Evolutionary conservation across 1,140 invertebrate genomes (phyloP).

Genomic region (Calephelis nemesis): DNA sequence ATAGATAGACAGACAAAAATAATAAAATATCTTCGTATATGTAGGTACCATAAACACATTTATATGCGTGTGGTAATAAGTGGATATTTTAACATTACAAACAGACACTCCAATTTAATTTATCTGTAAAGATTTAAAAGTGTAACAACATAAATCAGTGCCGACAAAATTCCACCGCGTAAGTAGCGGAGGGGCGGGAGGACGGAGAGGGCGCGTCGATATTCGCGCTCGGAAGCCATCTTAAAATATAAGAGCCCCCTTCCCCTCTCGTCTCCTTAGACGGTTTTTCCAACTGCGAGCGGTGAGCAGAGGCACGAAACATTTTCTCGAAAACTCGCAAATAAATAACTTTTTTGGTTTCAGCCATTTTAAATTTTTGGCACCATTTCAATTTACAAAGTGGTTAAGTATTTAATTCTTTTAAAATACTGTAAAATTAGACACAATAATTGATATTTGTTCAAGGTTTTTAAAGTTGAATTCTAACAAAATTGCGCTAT

Average conservation of each 20-base stretch:
- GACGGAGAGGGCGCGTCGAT: constrained; percentile 57
- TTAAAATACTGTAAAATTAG: no score
- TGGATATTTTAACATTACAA: no score
- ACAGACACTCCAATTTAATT: no score
- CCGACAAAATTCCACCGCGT: constrained; percentile 36
- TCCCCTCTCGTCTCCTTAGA: constrained; percentile 65
- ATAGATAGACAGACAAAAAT: no score
- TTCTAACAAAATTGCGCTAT: no score
- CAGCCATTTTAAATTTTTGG: background rate
- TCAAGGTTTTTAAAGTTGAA: no score
- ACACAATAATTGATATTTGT: no score
- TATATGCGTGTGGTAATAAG: no score
- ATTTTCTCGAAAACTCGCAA: constrained; percentile 27
- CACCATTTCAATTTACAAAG: background rate
- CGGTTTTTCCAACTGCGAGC: constrained; percentile 67
- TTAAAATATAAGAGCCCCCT: constrained; percentile 70
- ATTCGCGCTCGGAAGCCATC: constrained; percentile 72
- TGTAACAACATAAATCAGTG: constrained; percentile 35
- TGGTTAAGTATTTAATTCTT: no score
- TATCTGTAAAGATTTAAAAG: background rate
- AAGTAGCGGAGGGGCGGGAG: constrained; percentile 29
- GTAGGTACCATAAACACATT: no score
- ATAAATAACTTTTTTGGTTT: background rate
- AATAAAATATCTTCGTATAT: no score
- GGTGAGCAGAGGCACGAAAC: constrained; percentile 46